phyloP scores from a whole-genome alignment of 2,113 vertebrate species.

The Scophthalmus maximus region DNA sequence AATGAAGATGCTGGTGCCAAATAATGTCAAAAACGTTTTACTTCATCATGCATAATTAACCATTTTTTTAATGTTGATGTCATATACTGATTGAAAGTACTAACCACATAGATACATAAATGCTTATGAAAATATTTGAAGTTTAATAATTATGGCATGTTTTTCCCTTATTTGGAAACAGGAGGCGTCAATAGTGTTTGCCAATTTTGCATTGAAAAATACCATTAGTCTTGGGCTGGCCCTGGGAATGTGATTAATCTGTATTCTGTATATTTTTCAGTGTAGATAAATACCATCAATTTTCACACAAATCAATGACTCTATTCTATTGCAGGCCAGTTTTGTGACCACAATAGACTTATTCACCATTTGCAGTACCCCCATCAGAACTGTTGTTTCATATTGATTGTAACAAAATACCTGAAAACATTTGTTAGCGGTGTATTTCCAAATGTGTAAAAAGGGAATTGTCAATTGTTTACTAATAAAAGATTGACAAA shows the following conservation, averaged over 20 bases:
- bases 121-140: conserved; percentile 41
- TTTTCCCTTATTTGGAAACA: conserved; percentile 38
- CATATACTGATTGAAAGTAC: conserved; percentile 48
- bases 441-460: conserved; percentile 84
- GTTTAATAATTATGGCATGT: conserved; percentile 29
- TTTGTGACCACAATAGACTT: conserved; percentile 57
- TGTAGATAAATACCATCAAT: conserved; percentile 78
- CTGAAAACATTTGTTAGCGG: conserved; percentile 70
- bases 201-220: conserved; percentile 60
- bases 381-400: conserved; percentile 69
- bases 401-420: conserved; percentile 74
- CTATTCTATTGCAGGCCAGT: conserved; percentile 50
- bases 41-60: conserved; percentile 29
- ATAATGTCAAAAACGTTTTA: conserved; percentile 45
- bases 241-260: conserved; percentile 83
- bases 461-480: conserved; percentile 88
- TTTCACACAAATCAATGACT: conserved; percentile 63
- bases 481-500: conserved; percentile 88
- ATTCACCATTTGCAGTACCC: conserved; percentile 58
- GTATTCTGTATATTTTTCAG: conserved; percentile 81
- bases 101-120: conserved; percentile 36
- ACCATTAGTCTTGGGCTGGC: conserved; percentile 89
- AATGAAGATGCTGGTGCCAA: conserved; percentile 46
- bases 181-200: conserved; percentile 35
- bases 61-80: conserved; percentile 45